Evolutionary conservation across 2,797 vertebrate species (phyloP).

Genomic region (Gymnopithys bicolor): DNA sequence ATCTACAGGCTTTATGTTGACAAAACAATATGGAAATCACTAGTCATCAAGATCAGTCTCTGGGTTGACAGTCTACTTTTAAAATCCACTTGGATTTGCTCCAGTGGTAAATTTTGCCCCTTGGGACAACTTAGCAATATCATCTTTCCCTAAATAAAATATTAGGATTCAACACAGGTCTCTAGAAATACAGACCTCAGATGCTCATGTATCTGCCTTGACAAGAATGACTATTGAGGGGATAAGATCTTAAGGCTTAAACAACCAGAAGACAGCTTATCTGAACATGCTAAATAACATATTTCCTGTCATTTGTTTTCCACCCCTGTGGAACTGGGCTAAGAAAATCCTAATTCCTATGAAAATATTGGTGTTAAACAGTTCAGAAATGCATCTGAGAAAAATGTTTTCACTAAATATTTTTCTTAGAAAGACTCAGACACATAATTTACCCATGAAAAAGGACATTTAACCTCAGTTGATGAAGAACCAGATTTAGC

Average conservation of each 20-base stretch:
- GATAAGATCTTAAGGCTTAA: conserved; percentile 47
- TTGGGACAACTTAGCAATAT: not conserved
- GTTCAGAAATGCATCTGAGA: not conserved
- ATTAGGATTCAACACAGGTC: not conserved
- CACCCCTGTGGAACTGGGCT: not conserved
- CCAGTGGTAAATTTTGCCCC: not conserved
- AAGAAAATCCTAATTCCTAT: not conserved
- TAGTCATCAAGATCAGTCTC: not conserved
- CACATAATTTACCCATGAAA: not conserved
- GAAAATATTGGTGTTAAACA: not conserved
- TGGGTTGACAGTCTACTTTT: not conserved
- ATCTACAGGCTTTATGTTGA: not conserved
- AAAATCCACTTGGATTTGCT: not conserved
- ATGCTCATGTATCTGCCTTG: not conserved
- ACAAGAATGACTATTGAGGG: conserved; percentile 11
- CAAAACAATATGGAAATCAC: not conserved
- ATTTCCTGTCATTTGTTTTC: conserved; percentile 23
- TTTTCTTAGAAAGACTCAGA: not conserved
- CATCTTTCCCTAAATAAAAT: not conserved
- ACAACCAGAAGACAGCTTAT: conserved; percentile 29
- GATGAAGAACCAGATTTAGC: not conserved
- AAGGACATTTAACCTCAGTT: not conserved
- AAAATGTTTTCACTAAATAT: not conserved
- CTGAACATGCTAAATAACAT: conserved; percentile 35
- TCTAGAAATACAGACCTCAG: not conserved